Conservation (phyloP, 2,797 vertebrate genomes). For the Phrynocephalus guinanensis region DNA sequence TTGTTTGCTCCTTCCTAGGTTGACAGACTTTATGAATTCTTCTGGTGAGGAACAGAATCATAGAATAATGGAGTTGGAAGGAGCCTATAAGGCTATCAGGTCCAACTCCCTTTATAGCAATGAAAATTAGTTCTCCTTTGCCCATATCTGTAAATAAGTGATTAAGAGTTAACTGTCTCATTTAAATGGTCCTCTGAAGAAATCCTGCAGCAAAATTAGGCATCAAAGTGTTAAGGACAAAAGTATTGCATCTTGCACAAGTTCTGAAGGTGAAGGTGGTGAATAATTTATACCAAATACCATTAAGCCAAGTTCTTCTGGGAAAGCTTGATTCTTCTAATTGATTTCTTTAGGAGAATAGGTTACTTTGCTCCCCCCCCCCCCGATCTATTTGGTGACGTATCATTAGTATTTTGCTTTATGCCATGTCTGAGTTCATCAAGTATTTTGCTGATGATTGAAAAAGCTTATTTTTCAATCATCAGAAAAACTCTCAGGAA, state of each 20-base stretch:
- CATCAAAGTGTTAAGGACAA: background rate
- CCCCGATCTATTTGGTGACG: background rate
- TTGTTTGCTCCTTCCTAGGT: no score
- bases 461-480: background rate
- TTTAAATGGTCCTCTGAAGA: slow-evolving; percentile 30
- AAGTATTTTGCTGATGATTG: background rate
- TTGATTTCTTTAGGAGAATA: slow-evolving; percentile 37
- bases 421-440: background rate
- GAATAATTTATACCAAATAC: slow-evolving; percentile 41
- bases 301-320: slow-evolving; percentile 49
- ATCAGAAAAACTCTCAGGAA: no score
- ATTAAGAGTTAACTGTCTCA: slow-evolving; percentile 21
- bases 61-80: no score
- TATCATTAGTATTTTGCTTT: slow-evolving; percentile 25
- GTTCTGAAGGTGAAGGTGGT: background rate
- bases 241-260: background rate
- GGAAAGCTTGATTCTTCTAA: slow-evolving; percentile 24
- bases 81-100: no score
- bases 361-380: background rate
- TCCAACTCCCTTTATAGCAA: background rate
- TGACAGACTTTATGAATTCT: background rate
- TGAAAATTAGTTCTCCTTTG: background rate
- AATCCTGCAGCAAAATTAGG: slow-evolving; percentile 16
- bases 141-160: background rate
- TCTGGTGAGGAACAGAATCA: background rate